phyloP scores from a whole-genome alignment of 1,140 invertebrate genomes.

The Cepaea nemoralis region DNA sequence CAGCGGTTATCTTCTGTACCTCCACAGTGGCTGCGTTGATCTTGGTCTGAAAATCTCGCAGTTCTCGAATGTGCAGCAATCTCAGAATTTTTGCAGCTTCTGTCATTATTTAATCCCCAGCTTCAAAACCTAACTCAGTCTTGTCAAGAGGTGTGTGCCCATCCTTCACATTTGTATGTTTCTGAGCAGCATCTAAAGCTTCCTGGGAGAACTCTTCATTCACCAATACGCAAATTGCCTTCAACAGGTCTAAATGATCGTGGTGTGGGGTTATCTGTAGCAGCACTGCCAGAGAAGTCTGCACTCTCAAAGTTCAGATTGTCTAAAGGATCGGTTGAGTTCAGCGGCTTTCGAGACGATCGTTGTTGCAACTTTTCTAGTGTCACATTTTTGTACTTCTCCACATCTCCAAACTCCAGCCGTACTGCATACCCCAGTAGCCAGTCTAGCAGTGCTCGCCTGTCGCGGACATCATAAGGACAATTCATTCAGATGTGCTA shows the following conservation, averaged over 20 bases:
- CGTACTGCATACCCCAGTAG: slow-evolving; percentile 85
- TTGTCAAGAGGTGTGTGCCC: slow-evolving; percentile 78
- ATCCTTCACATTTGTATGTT: slow-evolving; percentile 74
- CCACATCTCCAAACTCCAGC: slow-evolving; percentile 85
- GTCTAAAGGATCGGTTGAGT: slow-evolving; percentile 85
- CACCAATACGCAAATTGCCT: slow-evolving; percentile 78
- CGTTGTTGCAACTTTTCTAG: slow-evolving; percentile 75
- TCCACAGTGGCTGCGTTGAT: slow-evolving; percentile 94
- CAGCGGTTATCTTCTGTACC: slow-evolving; percentile 92
- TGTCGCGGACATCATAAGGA: slow-evolving; percentile 77
- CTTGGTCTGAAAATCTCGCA: slow-evolving; percentile 90
- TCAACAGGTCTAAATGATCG: slow-evolving; percentile 83
- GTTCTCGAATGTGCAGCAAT: slow-evolving; percentile 90
- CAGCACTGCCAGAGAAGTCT: slow-evolving; percentile 82
- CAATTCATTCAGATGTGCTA: slow-evolving; percentile 82
- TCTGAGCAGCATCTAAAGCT: slow-evolving; percentile 78
- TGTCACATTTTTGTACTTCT: slow-evolving; percentile 80
- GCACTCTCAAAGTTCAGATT: slow-evolving; percentile 85
- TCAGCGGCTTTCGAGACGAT: slow-evolving; percentile 76
- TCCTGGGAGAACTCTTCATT: slow-evolving; percentile 78
- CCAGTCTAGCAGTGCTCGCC: slow-evolving; percentile 82
- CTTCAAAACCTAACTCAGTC: slow-evolving; percentile 74
- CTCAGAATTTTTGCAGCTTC: slow-evolving; percentile 85
- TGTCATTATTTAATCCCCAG: slow-evolving; percentile 79
- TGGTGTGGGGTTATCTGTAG: slow-evolving; percentile 86